phyloP scores from a whole-genome alignment of 2,113 vertebrate species.

The Paratilapia polleni region DNA sequence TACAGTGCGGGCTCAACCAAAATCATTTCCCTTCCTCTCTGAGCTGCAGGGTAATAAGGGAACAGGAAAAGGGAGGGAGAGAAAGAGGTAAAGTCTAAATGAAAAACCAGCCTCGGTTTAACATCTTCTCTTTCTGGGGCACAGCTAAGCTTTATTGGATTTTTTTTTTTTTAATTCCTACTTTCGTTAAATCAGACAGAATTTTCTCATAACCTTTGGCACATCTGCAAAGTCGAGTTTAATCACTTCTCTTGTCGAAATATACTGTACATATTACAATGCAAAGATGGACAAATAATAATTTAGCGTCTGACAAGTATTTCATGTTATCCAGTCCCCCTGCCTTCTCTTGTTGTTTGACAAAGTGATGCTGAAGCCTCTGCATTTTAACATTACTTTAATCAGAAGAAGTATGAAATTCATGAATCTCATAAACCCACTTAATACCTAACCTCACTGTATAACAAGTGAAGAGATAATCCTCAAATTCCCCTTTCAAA shows the following conservation, averaged over 20 bases:
- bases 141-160: slow-evolving; percentile 79
- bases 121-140: slow-evolving; percentile 73
- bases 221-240: slow-evolving; percentile 71
- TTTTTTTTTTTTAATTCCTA: slow-evolving; percentile 48
- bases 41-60: slow-evolving; percentile 71
- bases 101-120: slow-evolving; percentile 77
- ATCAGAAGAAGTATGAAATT: slow-evolving; percentile 38
- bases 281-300: slow-evolving; percentile 62
- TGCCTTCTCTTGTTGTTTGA: slow-evolving; percentile 12
- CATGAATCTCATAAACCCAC: slow-evolving; percentile 42
- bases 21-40: slow-evolving; percentile 64
- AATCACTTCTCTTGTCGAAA: slow-evolving; percentile 67
- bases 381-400: slow-evolving; percentile 32
- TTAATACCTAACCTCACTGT: slow-evolving; percentile 27
- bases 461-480: slow-evolving; percentile 35
- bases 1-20: slow-evolving; percentile 56
- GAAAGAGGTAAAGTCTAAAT: slow-evolving; percentile 69
- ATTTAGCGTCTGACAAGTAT: slow-evolving; percentile 47
- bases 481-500: slow-evolving; percentile 22
- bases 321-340: slow-evolving; percentile 22
- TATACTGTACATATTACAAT: slow-evolving; percentile 57
- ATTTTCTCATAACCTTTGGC: slow-evolving; percentile 75
- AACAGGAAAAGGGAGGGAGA: slow-evolving; percentile 53
- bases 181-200: slow-evolving; percentile 63
- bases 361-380: slow-evolving; percentile 16